Evolutionary conservation across 2,113 vertebrate genomes (phyloP), one percentile per base, ranked within the genome.

Genomic region (Sinosuthora webbiana): DNA sequence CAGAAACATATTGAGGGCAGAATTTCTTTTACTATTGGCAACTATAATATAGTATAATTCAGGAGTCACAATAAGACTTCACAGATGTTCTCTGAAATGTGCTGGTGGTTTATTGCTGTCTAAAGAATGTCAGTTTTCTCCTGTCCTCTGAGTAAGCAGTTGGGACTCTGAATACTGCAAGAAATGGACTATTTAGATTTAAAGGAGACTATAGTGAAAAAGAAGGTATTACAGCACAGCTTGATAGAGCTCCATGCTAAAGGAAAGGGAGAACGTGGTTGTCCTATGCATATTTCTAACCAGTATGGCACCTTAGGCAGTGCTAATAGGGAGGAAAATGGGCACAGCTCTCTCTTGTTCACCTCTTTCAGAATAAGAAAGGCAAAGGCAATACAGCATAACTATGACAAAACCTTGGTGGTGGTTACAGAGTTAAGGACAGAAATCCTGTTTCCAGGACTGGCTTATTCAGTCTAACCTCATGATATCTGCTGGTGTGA

Each of bases 21-120:
- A 59, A 56, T 74, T 83, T 89, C 28, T 92, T 86, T 79, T 80
- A n/a, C 33, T 53, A 1, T 31, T 52, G 64, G 47, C 55, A 93
- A 33, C 52, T 47, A 20, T 87, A 85, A 50, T 22, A n/a, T 10
- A 67, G 24, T 13, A 60, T 76, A 82, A 83, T 33, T 56, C 47
- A 80, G 39, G 80, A 93, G 62, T 70, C 63, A 52, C 3, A 12
- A 59, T 86, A 78, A 93, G 95, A 63, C 27, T 21, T 52, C 31
- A 30, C 0, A 4, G 8, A 42, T 74, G 21, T 62, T 94, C 59
- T 76, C 63, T 83, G 55, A 83, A 90, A 86, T 90, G 28, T 69
- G 49, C 35, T 94, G 35, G 30, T 67, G n/a, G 56, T 94, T 91
- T 95, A 93, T 55, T 70, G 87, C 67, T 95, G 47, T 86, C 87